These are phyloP conservation scores for Dasyornis broadbenti DNA, from an alignment of 2,113 vertebrate species.

Conservation along the genomic window DNA sequence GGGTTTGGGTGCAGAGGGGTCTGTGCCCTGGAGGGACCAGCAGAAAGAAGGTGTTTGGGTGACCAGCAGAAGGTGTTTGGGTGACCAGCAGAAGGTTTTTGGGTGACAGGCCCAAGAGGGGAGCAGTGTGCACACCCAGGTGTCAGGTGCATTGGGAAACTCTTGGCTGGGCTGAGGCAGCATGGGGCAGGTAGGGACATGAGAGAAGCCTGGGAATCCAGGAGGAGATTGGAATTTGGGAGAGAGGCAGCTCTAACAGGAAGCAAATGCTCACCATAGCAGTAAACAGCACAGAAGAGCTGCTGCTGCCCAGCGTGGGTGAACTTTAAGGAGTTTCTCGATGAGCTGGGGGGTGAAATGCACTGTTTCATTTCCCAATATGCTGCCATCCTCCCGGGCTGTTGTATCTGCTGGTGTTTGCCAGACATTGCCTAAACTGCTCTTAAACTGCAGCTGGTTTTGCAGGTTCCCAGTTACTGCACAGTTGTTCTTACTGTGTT, in stretches of 20 bases:
- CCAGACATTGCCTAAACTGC: neutral
- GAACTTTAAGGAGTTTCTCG: neutral
- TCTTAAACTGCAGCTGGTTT: slow-evolving; percentile 32
- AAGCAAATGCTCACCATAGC: rapidly evolving
- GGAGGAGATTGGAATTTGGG: neutral
- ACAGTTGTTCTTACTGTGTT: slow-evolving; percentile 49
- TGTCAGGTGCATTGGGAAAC: neutral
- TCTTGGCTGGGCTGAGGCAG: neutral
- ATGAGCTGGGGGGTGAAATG: neutral
- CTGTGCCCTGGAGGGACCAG: neutral
- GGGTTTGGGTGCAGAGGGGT: neutral
- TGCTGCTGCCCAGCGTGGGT: neutral
- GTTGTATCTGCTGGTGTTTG: neutral
- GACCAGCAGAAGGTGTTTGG: neutral
- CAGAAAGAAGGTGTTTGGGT: neutral
- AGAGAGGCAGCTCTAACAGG: neutral
- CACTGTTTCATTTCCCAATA: neutral
- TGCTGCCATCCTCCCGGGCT: neutral
- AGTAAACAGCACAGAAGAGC: neutral
- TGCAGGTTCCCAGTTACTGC: slow-evolving; percentile 52
- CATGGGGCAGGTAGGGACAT: rapidly evolving
- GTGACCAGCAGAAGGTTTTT: neutral
- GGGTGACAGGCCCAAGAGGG: neutral
- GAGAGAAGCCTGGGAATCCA: neutral
- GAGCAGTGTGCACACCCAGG: neutral